Base-by-base conservation (phyloP, 1,140 invertebrate genomes). In the Hycleus phaleratus region DNA sequence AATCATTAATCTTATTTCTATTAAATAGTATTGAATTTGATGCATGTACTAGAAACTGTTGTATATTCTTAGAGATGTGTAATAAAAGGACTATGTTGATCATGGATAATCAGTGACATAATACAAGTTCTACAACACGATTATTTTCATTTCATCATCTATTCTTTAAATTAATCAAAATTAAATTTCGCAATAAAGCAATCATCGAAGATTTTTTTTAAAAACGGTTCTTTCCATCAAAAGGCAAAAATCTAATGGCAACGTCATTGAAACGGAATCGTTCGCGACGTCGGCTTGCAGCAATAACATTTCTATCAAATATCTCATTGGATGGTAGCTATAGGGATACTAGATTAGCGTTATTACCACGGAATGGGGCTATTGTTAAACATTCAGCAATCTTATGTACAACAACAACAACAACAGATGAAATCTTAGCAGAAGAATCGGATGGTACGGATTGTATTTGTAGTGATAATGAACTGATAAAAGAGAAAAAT, bases 261-360 rank as follows among this genome's bases (percentile, higher is more conserved):
- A 75, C 73, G 67, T 76, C 79, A 66, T 61, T 79, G 56, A 81
- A 78, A 68, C 76, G 79, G 66, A 79, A 78, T 70, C 74, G 77
- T 61, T 81, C 82, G 66, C 81, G 90, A 67, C 79, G 87, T 73
- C 82, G 91, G 73, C 79, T 93, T 67, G 90, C 91, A 70, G 91
- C 91, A 63, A 80, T 93, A 59, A 90, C 88, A 65, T 97, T 96
- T 79, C 79, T 97, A 63, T 90, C 91, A 26, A 95, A 95, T 78
- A 96, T 97, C 69, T 95, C 93, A 54, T 79, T 96, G 52, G 92
- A 95, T 81, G 93, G 93, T 49, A 90, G 86, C 66, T 87, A 93
- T 76, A 83, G 83, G 66, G 91, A 95, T 74, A 92, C 89, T 50
- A 86, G 84, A 73, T 75, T 89, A 66, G 79, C 81, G 39, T 72